Conservation (phyloP, 2,888 invertebrate species). For the Mesorhabditis sp. region DNA sequence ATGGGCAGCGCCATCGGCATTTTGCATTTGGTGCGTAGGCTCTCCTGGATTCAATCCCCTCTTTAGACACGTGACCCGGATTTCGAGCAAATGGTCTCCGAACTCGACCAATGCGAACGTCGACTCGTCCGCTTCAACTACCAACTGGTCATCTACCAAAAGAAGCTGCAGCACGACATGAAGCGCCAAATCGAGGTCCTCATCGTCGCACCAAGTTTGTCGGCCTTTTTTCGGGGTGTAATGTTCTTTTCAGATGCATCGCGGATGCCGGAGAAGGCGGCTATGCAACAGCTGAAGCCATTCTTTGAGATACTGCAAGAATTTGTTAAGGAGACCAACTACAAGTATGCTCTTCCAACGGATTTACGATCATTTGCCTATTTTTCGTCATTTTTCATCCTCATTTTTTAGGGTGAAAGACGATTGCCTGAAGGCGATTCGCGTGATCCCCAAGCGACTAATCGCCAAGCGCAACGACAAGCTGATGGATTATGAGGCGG, state of each 20-base stretch:
- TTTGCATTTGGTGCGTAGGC: slow-evolving; percentile 29
- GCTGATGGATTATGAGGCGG: slow-evolving; percentile 50
- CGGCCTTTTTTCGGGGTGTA: too few species aligned
- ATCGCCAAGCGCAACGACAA: slow-evolving; percentile 54
- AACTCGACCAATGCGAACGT: slow-evolving; percentile 41
- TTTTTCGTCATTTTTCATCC: too few species aligned
- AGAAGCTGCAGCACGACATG: neutral
- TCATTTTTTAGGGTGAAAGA: slow-evolving; percentile 27
- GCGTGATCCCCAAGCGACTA: slow-evolving; percentile 40
- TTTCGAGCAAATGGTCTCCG: slow-evolving; percentile 37
- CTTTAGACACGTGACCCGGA: slow-evolving; percentile 35
- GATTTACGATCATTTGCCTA: too few species aligned
- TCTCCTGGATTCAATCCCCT: too few species aligned
- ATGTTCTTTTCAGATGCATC: neutral
- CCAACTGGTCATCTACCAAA: slow-evolving; percentile 32
- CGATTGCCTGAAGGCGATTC: slow-evolving; percentile 34
- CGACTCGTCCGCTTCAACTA: slow-evolving; percentile 41
- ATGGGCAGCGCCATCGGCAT: slow-evolving; percentile 48
- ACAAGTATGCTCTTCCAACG: neutral
- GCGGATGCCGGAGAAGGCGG: neutral
- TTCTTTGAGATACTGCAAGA: slow-evolving; percentile 4
- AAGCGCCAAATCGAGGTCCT: slow-evolving; percentile 1
- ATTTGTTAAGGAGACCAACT: slow-evolving; percentile 3
- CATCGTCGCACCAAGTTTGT: neutral
- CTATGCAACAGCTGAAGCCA: slow-evolving; percentile 2